Evolutionary conservation across 2,797 vertebrate genomes (phyloP), one percentile per base, ranked within the genome.

Genomic region (Hypotaenidia philippensis): DNA sequence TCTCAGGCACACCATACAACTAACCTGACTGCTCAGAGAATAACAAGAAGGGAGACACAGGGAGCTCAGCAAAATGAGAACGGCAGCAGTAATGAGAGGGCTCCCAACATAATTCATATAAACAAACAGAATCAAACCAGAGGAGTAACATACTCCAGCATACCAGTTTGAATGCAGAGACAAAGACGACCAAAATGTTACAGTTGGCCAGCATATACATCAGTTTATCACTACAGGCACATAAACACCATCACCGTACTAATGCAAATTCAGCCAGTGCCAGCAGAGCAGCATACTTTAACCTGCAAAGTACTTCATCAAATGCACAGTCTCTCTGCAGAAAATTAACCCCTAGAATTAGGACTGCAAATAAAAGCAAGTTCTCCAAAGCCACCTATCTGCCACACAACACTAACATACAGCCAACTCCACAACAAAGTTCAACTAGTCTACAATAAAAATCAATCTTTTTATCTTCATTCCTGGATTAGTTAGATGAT

Each of bases 61-160:
- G 41, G 38, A 87, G 47, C 49, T 52, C 27, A 86, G 50, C 41
- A 86, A 89, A 81, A 94, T 34, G 12, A 81, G 81, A 86, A 57
- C 36, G 78, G 53, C 23, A 75, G 47, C 26, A 49, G 34, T 6
- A 82, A 45, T 10, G 45, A 81, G 38, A 68, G 6, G 32, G 21
- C 29, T 89, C 17, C 34, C 71, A 61, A 31, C 13, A 14, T 50
- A 61, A 83, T 71, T 87, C 82, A 88, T 65, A 83, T 7, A 45
- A 86, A 83, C 8, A 45, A 86, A 26, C 70, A 71, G 83, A 71
- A 60, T 25, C 40, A 59, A 81, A 68, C 6, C 50, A 32, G 26
- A 22, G 31, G 15, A 68, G 4, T 16, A 80, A 66, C 34, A 47
- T 21, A 27, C 59, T 65, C 47, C 34, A 76, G 53, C 14, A 77